phyloP scores from a whole-genome alignment of 2,113 vertebrate genomes.

The Odocoileus hemionus region DNA sequence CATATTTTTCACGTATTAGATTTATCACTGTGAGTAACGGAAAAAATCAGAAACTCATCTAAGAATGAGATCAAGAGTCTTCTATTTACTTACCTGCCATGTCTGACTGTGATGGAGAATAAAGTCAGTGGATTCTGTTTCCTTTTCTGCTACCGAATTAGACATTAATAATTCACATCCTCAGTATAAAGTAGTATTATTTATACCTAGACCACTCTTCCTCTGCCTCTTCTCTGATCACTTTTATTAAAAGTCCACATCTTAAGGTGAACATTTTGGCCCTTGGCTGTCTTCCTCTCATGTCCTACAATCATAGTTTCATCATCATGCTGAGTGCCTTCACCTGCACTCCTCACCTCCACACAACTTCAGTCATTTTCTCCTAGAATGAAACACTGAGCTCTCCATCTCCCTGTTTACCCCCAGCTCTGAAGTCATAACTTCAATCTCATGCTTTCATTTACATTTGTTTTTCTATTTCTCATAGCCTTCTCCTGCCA shows the following conservation, averaged over 20 bases:
- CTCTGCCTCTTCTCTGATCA: not conserved
- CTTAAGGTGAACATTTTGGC: not conserved
- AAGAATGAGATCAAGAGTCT: not conserved
- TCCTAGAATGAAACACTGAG: not conserved
- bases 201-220: not conserved
- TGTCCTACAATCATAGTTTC: not conserved
- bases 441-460: not conserved
- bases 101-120: not conserved
- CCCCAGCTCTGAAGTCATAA: not conserved
- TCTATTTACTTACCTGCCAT: not conserved
- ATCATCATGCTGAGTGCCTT: too few relatives aligned
- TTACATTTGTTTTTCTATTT: not conserved
- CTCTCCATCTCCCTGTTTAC: not conserved
- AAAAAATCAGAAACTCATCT: not conserved
- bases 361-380: not conserved
- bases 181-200: not conserved
- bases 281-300: not conserved
- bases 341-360: not conserved
- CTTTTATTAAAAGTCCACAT: not conserved
- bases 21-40: not conserved
- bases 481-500: not conserved
- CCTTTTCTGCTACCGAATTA: not conserved
- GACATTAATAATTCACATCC: not conserved
- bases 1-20: not conserved
- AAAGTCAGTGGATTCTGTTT: not conserved